Conservation (phyloP, 1,140 invertebrate genomes). For the Nomia melanderi region DNA sequence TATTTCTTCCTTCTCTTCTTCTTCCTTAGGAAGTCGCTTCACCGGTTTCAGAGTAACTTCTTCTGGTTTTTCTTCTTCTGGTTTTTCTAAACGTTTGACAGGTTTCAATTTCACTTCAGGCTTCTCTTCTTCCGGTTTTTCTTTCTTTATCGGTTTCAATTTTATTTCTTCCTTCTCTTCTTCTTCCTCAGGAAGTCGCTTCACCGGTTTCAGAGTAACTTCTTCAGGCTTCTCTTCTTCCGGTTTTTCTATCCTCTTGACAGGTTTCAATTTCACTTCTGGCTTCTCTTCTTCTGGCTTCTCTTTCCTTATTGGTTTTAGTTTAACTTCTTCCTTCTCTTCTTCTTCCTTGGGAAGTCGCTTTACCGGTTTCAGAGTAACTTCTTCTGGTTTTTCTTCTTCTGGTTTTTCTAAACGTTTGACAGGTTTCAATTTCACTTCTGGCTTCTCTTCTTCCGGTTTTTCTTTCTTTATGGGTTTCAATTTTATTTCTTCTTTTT, state of each 20-base stretch:
- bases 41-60: constrained; percentile 72
- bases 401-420: constrained; percentile 24
- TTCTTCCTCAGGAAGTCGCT: constrained; percentile 33
- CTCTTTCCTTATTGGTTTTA: constrained; percentile 27
- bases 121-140: constrained; percentile 65
- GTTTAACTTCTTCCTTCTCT: constrained; percentile 13
- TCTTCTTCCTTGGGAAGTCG: constrained; percentile 24
- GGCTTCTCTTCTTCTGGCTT: constrained; percentile 34
- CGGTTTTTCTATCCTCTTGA: constrained; percentile 56
- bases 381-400: constrained; percentile 46
- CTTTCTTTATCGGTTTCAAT: constrained; percentile 26
- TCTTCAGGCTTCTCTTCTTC: constrained; percentile 53
- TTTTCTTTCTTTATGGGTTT: constrained; percentile 43
- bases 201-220: constrained; percentile 25
- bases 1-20: constrained; percentile 53
- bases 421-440: constrained; percentile 52
- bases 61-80: constrained; percentile 45
- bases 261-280: constrained; percentile 70
- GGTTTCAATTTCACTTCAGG: constrained; percentile 76
- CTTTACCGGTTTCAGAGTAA: constrained; percentile 58
- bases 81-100: constrained; percentile 73
- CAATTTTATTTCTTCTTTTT: constrained; percentile 32
- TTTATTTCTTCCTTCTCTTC: constrained; percentile 48
- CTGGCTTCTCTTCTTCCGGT: constrained; percentile 48
- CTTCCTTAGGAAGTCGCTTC: constrained; percentile 62